phyloP scores from a whole-genome alignment of 2,888 invertebrate genomes.

The Agriopis leucophaearia region DNA sequence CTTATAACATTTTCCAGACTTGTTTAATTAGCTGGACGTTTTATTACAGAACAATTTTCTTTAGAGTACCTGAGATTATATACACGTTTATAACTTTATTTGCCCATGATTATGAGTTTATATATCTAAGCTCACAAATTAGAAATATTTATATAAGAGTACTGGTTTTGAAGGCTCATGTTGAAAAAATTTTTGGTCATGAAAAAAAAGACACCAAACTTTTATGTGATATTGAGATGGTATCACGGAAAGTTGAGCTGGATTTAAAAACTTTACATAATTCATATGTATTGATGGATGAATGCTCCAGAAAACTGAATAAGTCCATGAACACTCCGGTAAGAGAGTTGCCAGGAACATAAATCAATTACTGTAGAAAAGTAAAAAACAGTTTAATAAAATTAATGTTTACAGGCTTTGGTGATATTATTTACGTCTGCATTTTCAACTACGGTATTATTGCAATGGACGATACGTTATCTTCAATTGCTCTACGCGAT shows the following conservation, averaged over 20 bases:
- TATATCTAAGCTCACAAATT: conserved; percentile 59
- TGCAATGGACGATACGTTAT: conserved; percentile 59
- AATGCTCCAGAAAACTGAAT: conserved; percentile 65
- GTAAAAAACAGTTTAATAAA: not conserved
- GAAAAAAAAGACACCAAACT: conserved; percentile 32
- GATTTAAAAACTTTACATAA: conserved; percentile 64
- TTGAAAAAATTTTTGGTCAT: conserved; percentile 53
- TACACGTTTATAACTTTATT: conserved; percentile 25
- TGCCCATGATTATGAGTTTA: conserved; percentile 63
- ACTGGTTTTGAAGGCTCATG: conserved; percentile 62
- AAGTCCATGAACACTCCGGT: conserved; percentile 68
- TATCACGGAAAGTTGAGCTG: conserved; percentile 58
- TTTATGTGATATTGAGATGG: conserved; percentile 52
- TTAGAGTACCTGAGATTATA: not conserved
- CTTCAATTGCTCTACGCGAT: conserved; percentile 46
- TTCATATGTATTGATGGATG: conserved; percentile 67
- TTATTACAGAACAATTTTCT: not conserved
- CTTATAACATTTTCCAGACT: conserved; percentile 55
- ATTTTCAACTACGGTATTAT: conserved; percentile 60
- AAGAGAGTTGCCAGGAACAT: conserved; percentile 12
- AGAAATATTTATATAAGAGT: conserved; percentile 58
- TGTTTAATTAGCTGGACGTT: not conserved
- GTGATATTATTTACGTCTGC: conserved; percentile 64
- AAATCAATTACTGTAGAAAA: not conserved
- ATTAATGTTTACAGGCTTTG: conserved; percentile 59